A percentile compares a stretch with the other conserved stretches of the same genome.
These are phyloP conservation scores for Chrosomus eos DNA, from an alignment of 2,797 vertebrate genomes.

Conservation along the genomic window DNA sequence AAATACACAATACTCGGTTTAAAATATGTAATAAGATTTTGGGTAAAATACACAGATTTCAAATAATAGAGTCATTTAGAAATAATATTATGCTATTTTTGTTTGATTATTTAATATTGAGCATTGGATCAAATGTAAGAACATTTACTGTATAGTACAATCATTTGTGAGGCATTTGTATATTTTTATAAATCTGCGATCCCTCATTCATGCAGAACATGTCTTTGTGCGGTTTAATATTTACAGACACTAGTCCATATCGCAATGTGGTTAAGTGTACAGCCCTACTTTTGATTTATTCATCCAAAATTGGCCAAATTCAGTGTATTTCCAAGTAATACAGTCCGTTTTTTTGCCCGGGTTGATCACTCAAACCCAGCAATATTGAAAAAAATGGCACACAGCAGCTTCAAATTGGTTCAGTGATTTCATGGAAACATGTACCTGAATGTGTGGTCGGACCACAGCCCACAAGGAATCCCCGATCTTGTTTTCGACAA, in stretches of 20 bases:
- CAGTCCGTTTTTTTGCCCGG: neutral
- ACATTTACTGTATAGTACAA: no score
- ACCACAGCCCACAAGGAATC: conserved; percentile 91
- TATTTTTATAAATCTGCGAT: neutral
- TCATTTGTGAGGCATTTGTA: neutral
- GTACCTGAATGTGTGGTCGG: conserved; percentile 82
- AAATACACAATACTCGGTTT: neutral
- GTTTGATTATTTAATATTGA: neutral
- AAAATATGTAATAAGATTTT: neutral
- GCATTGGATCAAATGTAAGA: neutral
- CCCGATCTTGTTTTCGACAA: conserved; percentile 91
- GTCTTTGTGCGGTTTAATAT: no score
- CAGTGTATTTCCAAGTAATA: neutral
- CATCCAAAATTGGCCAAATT: neutral
- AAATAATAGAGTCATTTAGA: neutral
- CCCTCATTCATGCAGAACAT: no score
- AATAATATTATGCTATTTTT: neutral
- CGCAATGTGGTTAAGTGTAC: no score
- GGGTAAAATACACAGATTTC: neutral
- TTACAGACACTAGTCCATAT: no score
- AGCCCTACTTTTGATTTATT: no score
- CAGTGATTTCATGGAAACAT: neutral
- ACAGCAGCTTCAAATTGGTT: neutral
- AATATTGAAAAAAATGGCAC: neutral
- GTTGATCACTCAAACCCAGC: neutral